Evolutionary conservation across 2,797 vertebrate genomes (phyloP).

Genomic region (Falco peregrinus): DNA sequence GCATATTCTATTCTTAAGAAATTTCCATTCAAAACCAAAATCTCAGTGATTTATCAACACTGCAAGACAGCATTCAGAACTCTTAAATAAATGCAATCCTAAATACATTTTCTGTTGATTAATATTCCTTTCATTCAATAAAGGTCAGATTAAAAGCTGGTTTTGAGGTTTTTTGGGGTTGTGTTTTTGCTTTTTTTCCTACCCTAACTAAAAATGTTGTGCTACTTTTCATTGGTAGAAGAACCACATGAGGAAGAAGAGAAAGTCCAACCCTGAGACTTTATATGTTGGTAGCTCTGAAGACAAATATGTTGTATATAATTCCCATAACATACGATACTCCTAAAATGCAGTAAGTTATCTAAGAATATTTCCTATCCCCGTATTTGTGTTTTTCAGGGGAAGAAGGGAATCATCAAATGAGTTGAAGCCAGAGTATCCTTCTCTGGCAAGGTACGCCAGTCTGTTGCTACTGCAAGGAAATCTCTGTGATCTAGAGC

Average conservation of each 20-base stretch:
- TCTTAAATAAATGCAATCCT: not conserved
- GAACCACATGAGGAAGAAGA: not conserved
- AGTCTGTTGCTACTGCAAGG: not conserved
- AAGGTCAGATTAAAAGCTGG: not conserved
- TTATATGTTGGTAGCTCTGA: not conserved
- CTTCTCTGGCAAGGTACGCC: not conserved
- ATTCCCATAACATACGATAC: not conserved
- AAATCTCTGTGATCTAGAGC: not conserved
- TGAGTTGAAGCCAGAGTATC: not conserved
- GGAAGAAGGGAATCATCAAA: not conserved
- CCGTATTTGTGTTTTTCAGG: rapidly evolving
- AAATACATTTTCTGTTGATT: not conserved
- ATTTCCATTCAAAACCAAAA: not conserved
- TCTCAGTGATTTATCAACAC: not conserved
- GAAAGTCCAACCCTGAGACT: not conserved
- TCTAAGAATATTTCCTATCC: not conserved
- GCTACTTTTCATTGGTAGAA: not conserved
- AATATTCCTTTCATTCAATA: not conserved
- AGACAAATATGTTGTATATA: not conserved
- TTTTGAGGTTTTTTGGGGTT: rapidly evolving
- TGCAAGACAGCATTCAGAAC: not conserved
- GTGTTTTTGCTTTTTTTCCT: rapidly evolving
- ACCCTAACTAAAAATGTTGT: not conserved
- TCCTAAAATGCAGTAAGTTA: not conserved
- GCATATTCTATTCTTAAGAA: not conserved